Base-by-base conservation (phyloP, 2,113 vertebrate genomes). In the Lathamus discolor region DNA sequence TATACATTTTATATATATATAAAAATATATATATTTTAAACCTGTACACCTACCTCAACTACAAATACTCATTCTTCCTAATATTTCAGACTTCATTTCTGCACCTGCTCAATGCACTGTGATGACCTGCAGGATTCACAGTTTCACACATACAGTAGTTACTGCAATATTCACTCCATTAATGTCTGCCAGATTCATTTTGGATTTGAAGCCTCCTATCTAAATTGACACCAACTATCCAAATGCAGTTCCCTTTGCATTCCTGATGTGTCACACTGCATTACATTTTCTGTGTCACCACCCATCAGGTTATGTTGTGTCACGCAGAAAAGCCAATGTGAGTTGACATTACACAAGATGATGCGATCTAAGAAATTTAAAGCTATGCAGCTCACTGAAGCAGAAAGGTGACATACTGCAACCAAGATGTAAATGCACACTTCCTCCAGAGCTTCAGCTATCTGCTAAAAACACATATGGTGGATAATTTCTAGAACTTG, bases 181-280 rank as follows among this genome's bases (percentile, higher is more conserved):
- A 97, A 76, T 67, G 67, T 83, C 96, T 98, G 97, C 92, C 97
- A 96, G 94, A 94, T 95, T 97, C 61, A 97, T 92, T 98, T 97
- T 96, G 84, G 63, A 95, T 92, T 93, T 96, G 83, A 97, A 79
- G 49, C 57, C 35, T 94, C 62, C 80, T 95, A 98, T 95, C 91
- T 98, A 97, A 97, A 97, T 92, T 97, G 98, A 97, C 97, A 97
- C 43, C 68, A 97, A 88, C 95, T 96, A 96, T 83, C 88, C 95
- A 97, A 85, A 82, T 95, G 90, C 83, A 95, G 87, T 86, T 96
- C 87, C 63, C 70, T 97, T 96, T 97, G 86, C 69, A 89, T 98
- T 98, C 92, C 94, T 95, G 74, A 96, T 89, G 83, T 98, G 96
- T 98, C 97, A 97, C 75, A 97, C 73, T 86, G 69, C 95, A 97